Evolutionary conservation across 2,113 vertebrate species (phyloP).

Genomic region (Uropsilus gracilis): DNA sequence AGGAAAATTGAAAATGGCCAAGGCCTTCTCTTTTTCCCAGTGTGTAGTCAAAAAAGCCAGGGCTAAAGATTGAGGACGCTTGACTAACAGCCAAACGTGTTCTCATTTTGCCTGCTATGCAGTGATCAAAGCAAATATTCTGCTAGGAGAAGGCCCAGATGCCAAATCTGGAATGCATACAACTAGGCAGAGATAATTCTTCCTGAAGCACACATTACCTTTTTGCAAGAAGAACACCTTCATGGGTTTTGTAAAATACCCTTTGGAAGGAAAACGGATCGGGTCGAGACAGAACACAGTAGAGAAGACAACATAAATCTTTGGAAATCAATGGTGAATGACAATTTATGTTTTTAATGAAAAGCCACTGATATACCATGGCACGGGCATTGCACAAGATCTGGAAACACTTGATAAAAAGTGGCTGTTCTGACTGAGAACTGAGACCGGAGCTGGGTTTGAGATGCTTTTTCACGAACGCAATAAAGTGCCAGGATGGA

Average conservation of each 20-base stretch:
- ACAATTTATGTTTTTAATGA: conserved; percentile 72
- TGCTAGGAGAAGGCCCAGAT: background rate
- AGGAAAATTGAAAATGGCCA: background rate
- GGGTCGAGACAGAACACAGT: background rate
- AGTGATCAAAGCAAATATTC: conserved; percentile 40
- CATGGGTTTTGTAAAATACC: conserved; percentile 9
- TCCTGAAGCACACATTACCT: background rate
- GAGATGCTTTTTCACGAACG: conserved; percentile 19
- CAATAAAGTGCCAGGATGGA: conserved; percentile 43
- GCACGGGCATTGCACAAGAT: conserved; percentile 26
- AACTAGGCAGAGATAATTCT: background rate
- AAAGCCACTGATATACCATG: conserved; percentile 56
- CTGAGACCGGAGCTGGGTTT: background rate
- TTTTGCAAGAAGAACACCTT: conserved; percentile 11
- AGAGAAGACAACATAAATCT: conserved; percentile 48
- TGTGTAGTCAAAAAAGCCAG: background rate
- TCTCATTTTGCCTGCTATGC: background rate
- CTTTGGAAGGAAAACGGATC: conserved; percentile 22
- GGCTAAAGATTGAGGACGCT: background rate
- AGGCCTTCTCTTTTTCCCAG: background rate
- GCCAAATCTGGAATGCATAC: background rate
- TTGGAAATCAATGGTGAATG: conserved; percentile 59
- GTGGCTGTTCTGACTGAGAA: conserved; percentile 33
- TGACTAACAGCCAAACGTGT: conserved; percentile 28
- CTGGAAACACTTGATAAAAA: conserved; percentile 38